Conservation (phyloP, 2,888 invertebrate species). For the Nudaria mundana region DNA sequence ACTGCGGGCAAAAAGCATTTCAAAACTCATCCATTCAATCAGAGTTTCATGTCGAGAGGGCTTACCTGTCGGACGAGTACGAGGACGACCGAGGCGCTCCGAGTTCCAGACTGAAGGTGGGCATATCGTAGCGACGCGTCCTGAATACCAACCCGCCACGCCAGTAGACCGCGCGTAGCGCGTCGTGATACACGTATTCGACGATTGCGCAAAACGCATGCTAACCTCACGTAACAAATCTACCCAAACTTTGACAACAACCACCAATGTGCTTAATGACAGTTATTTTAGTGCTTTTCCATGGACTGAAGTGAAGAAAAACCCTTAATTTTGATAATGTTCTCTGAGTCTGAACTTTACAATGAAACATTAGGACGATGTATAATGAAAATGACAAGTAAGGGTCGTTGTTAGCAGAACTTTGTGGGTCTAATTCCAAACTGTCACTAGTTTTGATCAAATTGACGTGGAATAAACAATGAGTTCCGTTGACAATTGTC, state of each 20-base stretch:
- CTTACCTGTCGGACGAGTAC: constrained; percentile 54
- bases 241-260: constrained; percentile 42
- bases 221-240: constrained; percentile 37
- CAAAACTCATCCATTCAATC: constrained; percentile 41
- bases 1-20: constrained; percentile 30
- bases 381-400: constrained; percentile 33
- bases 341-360: too few species aligned
- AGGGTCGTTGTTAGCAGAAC: constrained; percentile 28
- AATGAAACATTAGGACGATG: constrained; percentile 28
- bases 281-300: constrained; percentile 25
- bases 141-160: constrained; percentile 26
- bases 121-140: constrained; percentile 29
- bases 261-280: constrained; percentile 15
- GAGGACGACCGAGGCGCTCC: constrained; percentile 42
- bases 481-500: constrained; percentile 35
- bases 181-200: constrained; percentile 33
- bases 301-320: constrained; percentile 26
- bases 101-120: constrained; percentile 37
- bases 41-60: constrained; percentile 36
- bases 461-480: constrained; percentile 24
- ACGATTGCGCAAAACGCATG: constrained; percentile 34
- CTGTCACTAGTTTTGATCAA: constrained; percentile 33
- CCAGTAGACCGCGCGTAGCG: constrained; percentile 61
- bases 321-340: constrained; percentile 14
- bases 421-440: constrained; percentile 26